Conservation (phyloP, 1,140 invertebrate species). For the Aphaenogaster floridana region DNA sequence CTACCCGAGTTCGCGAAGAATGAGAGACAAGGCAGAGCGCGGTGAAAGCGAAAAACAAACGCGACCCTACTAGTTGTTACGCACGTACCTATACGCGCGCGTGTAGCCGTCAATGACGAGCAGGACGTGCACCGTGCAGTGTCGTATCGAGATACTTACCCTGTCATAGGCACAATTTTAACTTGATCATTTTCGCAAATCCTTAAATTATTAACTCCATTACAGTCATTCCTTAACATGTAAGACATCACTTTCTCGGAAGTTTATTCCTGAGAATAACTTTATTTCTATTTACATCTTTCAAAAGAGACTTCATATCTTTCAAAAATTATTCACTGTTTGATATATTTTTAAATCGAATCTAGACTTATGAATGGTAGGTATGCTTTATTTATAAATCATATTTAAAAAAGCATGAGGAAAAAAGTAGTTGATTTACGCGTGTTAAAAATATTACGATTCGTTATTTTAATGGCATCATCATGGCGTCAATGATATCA, state of each 20-base stretch:
- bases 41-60: slow-evolving; percentile 80
- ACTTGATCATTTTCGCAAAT: neutral
- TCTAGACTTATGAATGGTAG: neutral
- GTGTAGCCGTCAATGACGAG: slow-evolving; percentile 47
- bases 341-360: neutral
- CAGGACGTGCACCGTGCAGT: neutral
- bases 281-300: no score
- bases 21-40: slow-evolving; percentile 39
- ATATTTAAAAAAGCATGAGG: no score
- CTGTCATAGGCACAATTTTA: neutral
- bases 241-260: no score
- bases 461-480: neutral
- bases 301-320: neutral
- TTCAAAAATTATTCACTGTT: neutral
- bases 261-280: neutral
- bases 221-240: neutral
- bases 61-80: slow-evolving; percentile 18
- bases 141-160: neutral
- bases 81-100: neutral
- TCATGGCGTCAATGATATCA: no score
- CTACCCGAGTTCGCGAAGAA: neutral
- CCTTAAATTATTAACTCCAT: neutral
- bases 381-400: neutral
- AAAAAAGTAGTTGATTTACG: neutral
- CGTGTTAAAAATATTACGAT: neutral